Evolutionary conservation across 2,888 invertebrate species (phyloP).

Genomic region (Asteroscopus sphinx): DNA sequence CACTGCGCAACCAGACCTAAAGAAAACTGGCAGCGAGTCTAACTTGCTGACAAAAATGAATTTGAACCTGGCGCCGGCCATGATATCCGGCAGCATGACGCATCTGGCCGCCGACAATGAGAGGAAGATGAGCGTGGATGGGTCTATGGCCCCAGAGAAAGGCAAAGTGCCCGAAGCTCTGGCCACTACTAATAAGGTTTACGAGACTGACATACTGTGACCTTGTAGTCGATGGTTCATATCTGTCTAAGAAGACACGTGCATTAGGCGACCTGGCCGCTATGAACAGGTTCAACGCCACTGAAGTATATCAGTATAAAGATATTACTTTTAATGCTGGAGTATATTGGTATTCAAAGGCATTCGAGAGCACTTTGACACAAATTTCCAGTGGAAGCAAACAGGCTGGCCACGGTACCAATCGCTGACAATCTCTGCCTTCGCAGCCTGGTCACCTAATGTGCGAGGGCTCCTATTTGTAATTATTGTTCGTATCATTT

Average conservation of each 20-base stretch:
- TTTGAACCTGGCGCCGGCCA: slow-evolving; percentile 90
- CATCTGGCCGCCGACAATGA: slow-evolving; percentile 73
- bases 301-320: background rate
- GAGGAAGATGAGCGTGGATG: slow-evolving; percentile 50
- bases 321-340: no score
- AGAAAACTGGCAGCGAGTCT: slow-evolving; percentile 97
- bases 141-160: slow-evolving; percentile 41
- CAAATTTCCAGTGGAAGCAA: no score
- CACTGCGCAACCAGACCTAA: slow-evolving; percentile 92
- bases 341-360: no score
- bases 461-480: slow-evolving; percentile 47
- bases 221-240: slow-evolving; percentile 70
- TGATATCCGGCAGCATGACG: slow-evolving; percentile 82
- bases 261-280: slow-evolving; percentile 25
- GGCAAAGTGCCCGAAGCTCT: slow-evolving; percentile 63
- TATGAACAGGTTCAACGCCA: background rate
- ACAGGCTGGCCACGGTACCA: background rate
- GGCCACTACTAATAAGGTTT: slow-evolving; percentile 94
- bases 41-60: slow-evolving; percentile 96
- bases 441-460: slow-evolving; percentile 13
- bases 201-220: slow-evolving; percentile 98
- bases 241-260: slow-evolving; percentile 63
- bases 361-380: no score
- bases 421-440: background rate
- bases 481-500: slow-evolving; percentile 34